Conservation (phyloP, 1,140 invertebrate species). For the Mizuhopecten yessoensis region DNA sequence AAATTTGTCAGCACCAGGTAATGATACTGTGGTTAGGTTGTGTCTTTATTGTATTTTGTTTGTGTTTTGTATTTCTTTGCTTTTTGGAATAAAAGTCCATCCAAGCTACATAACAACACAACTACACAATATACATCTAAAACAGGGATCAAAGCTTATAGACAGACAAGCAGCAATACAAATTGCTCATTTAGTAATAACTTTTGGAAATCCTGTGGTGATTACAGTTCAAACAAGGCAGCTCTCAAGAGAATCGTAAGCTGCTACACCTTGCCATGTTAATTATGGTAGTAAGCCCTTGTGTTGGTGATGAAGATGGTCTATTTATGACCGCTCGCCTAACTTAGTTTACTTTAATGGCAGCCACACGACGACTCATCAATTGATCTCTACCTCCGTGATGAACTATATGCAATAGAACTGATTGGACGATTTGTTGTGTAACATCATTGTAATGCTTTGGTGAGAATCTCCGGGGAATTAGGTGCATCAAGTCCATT, state of each 20-base stretch:
- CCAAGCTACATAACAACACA: too few species aligned
- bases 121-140: too few species aligned
- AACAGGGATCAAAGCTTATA: too few species aligned
- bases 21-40: too few species aligned
- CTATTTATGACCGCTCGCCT: not conserved
- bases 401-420: not conserved
- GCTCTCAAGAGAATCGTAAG: not conserved
- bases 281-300: not conserved
- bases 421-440: constrained; percentile 38
- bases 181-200: not conserved
- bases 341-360: not conserved
- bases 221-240: not conserved
- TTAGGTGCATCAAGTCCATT: not conserved
- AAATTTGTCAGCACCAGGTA: too few species aligned
- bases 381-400: not conserved
- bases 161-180: not conserved
- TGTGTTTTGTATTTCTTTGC: too few species aligned
- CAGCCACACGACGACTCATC: not conserved
- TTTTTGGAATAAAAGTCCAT: too few species aligned
- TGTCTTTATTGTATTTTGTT: too few species aligned
- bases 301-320: not conserved
- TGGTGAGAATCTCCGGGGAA: not conserved
- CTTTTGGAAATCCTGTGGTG: not conserved
- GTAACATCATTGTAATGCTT: not conserved
- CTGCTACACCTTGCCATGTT: constrained; percentile 37